Evolutionary conservation across 2,888 invertebrate species (phyloP).

Genomic region (Himalopsyche kuldschensis): DNA sequence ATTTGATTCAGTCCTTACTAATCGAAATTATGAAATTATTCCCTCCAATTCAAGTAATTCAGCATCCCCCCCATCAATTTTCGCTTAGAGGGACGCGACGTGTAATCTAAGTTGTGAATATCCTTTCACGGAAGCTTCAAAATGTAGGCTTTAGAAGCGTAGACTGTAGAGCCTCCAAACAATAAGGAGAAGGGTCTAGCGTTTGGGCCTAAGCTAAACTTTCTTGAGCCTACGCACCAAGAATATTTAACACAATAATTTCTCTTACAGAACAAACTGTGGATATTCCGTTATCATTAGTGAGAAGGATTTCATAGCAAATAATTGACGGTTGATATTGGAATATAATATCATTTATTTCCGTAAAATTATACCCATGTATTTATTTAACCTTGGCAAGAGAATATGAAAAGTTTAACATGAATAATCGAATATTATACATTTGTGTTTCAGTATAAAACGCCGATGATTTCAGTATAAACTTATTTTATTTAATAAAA

Average conservation of each 20-base stretch:
- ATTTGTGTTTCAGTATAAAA: too few species aligned
- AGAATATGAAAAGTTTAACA: too few species aligned
- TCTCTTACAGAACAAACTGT: neutral
- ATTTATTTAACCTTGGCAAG: too few species aligned
- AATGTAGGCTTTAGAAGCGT: neutral
- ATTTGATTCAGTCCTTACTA: too few species aligned
- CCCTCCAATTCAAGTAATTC: neutral
- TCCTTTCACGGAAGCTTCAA: neutral
- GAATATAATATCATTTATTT: neutral
- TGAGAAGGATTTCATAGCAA: neutral
- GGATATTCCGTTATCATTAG: neutral
- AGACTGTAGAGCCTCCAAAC: neutral
- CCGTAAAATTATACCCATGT: too few species aligned
- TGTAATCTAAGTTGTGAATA: neutral
- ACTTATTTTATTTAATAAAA: too few species aligned
- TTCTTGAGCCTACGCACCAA: neutral
- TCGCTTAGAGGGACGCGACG: neutral
- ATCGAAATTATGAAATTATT: too few species aligned
- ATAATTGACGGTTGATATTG: neutral
- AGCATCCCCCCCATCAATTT: neutral
- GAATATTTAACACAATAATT: neutral
- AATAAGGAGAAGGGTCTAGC: neutral
- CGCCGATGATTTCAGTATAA: too few species aligned
- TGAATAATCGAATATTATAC: too few species aligned
- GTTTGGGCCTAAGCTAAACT: neutral